phyloP scores from a whole-genome alignment of 30 jellyfish, hydroid and myxozoan genomes.

The Hydractinia symbiolongicarpus region DNA sequence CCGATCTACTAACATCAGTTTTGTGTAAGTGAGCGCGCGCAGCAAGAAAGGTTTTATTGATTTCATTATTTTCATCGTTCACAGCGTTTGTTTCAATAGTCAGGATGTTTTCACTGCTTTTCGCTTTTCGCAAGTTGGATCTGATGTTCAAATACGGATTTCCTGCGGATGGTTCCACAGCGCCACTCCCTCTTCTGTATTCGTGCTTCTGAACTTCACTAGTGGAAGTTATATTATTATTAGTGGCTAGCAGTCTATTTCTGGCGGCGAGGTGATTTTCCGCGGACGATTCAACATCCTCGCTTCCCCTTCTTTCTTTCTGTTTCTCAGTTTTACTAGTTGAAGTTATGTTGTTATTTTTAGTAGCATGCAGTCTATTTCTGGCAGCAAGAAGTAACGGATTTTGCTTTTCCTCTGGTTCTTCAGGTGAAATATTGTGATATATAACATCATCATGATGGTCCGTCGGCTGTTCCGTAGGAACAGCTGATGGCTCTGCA shows the following conservation, averaged over 20 bases:
- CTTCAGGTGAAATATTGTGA: slow-evolving; percentile 4
- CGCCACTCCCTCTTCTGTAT: neutral
- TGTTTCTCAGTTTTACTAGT: neutral
- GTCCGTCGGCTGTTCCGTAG: neutral
- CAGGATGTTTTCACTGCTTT: neutral
- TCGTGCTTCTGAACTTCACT: neutral
- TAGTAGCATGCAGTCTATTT: neutral
- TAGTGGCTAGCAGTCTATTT: neutral
- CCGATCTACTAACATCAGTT: neutral
- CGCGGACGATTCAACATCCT: neutral
- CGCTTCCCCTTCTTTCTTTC: neutral
- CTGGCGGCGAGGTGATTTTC: neutral
- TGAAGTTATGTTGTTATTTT: too few relatives aligned
- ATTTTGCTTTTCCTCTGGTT: neutral
- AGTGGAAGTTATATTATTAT: too few relatives aligned
- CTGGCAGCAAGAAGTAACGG: neutral
- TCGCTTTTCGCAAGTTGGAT: neutral
- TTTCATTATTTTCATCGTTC: neutral
- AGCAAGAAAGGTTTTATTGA: neutral
- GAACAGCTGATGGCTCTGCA: slow-evolving; percentile 16
- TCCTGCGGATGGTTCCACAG: neutral
- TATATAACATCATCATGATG: neutral
- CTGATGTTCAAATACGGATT: neutral
- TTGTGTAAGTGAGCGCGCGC: slow-evolving; percentile 10
- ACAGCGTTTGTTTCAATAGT: neutral